Conservation (phyloP, 2,888 invertebrate species). For the Caenorhabditis sp. region DNA sequence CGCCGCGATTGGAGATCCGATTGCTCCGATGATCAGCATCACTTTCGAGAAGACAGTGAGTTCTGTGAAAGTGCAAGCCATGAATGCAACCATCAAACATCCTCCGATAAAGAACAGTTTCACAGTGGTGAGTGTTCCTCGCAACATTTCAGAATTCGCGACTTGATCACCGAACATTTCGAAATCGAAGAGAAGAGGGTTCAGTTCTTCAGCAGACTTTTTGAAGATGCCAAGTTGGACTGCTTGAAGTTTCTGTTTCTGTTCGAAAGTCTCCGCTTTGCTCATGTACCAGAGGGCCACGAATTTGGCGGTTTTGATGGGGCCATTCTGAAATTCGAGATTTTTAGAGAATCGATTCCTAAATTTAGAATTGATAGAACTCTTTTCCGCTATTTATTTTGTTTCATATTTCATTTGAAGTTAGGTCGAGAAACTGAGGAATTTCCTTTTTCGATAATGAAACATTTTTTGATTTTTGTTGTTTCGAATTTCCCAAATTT, state of each 20-base stretch:
- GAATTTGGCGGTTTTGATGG: slow-evolving; percentile 73
- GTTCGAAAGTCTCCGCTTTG: slow-evolving; percentile 64
- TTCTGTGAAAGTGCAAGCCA: slow-evolving; percentile 76
- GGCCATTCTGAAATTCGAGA: slow-evolving; percentile 66
- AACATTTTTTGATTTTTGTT: not conserved
- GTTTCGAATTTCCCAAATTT: not conserved
- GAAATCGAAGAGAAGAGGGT: slow-evolving; percentile 66
- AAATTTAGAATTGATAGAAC: too few species aligned
- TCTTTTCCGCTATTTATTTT: too few species aligned
- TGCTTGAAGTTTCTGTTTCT: slow-evolving; percentile 70
- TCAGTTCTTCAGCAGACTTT: slow-evolving; percentile 67
- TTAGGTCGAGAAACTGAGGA: too few species aligned
- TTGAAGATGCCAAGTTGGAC: slow-evolving; percentile 77
- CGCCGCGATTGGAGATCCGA: slow-evolving; percentile 70
- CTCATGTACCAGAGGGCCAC: slow-evolving; percentile 81
- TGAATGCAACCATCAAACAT: slow-evolving; percentile 75
- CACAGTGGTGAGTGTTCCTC: slow-evolving; percentile 77
- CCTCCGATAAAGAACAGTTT: slow-evolving; percentile 77
- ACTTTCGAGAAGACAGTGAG: slow-evolving; percentile 68
- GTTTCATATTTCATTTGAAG: too few species aligned
- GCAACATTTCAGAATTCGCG: slow-evolving; percentile 80
- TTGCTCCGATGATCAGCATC: slow-evolving; percentile 70
- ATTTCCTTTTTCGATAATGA: too few species aligned
- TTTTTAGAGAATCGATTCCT: not conserved
- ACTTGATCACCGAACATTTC: slow-evolving; percentile 81